These are phyloP conservation scores for Leptopilina boulardi DNA, from an alignment of 1,140 invertebrate species.

Conservation along the genomic window DNA sequence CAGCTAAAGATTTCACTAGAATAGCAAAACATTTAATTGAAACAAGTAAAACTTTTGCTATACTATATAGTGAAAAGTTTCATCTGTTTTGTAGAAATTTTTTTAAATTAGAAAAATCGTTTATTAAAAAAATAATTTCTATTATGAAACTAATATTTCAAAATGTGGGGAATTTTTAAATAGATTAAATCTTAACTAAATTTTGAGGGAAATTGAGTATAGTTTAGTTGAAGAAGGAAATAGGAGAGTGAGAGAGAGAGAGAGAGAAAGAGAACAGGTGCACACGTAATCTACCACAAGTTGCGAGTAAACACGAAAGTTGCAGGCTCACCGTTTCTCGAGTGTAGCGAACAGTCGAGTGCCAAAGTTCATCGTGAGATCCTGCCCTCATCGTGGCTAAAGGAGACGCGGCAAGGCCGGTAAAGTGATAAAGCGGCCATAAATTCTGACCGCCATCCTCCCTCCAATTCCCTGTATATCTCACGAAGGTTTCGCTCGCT, in stretches of 20 bases:
- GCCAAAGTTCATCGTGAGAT: constrained; percentile 75
- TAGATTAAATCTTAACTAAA: constrained; percentile 29
- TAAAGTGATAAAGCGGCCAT: constrained; percentile 77
- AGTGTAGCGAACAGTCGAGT: constrained; percentile 68
- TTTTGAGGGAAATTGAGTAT: constrained; percentile 23
- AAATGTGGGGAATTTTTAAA: background rate
- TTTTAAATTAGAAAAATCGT: background rate
- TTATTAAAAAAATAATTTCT: background rate
- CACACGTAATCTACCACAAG: constrained; percentile 68
- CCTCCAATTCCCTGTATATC: constrained; percentile 56
- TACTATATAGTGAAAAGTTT: too few species aligned
- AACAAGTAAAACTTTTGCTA: too few species aligned
- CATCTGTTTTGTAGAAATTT: too few species aligned
- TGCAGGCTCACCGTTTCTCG: constrained; percentile 70
- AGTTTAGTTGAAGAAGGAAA: constrained; percentile 11
- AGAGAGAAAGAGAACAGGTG: constrained; percentile 65
- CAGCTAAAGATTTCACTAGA: too few species aligned
- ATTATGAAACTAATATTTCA: background rate
- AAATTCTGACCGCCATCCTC: constrained; percentile 72
- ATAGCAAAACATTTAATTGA: too few species aligned
- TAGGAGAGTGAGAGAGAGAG: constrained; percentile 30
- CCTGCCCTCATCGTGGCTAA: constrained; percentile 68
- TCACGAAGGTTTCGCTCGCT: constrained; percentile 46
- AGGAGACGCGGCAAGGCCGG: constrained; percentile 72
- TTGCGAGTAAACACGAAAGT: constrained; percentile 72